Percentiles rank a stretch among this genome's conserved stretches.
These are phyloP conservation scores for Falcunculus frontatus DNA, from an alignment of 2,113 vertebrate genomes.

Conservation along the genomic window DNA sequence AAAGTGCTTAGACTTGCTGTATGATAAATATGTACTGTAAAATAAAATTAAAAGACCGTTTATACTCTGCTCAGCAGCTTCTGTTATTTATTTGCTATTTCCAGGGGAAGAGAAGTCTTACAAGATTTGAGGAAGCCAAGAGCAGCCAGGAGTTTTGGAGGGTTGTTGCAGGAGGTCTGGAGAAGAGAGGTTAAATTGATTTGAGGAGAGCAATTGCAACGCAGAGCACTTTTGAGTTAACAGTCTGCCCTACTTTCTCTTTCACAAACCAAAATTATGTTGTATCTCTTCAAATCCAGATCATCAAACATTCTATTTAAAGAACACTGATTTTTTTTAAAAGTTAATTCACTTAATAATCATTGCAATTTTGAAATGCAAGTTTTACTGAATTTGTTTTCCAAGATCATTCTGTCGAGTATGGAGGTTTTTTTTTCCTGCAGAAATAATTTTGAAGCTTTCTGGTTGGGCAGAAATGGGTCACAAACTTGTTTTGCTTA, in stretches of 20 bases:
- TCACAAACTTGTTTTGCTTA: constrained; percentile 50
- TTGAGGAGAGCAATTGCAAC: neutral
- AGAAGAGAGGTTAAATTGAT: neutral
- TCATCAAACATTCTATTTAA: neutral
- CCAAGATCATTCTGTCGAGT: neutral
- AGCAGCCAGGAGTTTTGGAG: neutral
- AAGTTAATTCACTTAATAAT: neutral
- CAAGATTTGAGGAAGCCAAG: neutral
- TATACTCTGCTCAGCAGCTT: neutral
- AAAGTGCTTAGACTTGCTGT: neutral
- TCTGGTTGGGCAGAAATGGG: neutral
- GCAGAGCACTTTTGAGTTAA: neutral
- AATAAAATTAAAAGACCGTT: neutral
- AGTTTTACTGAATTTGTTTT: neutral
- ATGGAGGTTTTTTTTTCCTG: neutral
- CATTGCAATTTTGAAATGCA: neutral
- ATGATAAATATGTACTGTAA: neutral
- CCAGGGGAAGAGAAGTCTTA: neutral
- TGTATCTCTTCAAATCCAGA: neutral
- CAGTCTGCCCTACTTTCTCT: neutral
- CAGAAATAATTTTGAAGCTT: neutral
- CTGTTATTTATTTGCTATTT: neutral
- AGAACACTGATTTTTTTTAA: neutral
- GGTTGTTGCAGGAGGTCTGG: neutral
- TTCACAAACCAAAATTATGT: neutral